Conservation (phyloP, 2,113 vertebrate genomes). For the Thinocorus orbignyianus region DNA sequence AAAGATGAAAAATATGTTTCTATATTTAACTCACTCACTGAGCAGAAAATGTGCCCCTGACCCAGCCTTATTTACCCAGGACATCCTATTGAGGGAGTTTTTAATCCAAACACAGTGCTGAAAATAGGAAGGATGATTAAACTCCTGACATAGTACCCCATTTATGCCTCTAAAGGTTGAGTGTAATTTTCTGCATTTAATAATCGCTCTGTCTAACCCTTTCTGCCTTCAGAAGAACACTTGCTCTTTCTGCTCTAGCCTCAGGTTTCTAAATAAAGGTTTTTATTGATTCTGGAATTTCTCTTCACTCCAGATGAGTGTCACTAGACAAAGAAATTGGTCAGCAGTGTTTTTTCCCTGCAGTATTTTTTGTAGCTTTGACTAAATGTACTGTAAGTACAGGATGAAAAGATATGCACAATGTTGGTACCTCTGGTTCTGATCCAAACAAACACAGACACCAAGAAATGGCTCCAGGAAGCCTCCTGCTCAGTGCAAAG, state of each 20-base stretch:
- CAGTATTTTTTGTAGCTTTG: not conserved
- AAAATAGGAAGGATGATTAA: not conserved
- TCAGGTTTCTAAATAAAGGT: constrained; percentile 28
- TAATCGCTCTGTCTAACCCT: not conserved
- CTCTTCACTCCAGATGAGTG: not conserved
- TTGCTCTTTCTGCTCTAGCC: not conserved
- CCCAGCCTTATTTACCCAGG: constrained; percentile 3
- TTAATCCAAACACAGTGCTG: not conserved
- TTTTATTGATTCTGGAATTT: constrained; percentile 13
- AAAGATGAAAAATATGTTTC: not conserved
- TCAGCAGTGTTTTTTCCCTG: not conserved
- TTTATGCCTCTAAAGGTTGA: not conserved
- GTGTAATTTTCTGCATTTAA: not conserved
- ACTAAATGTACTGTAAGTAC: not conserved
- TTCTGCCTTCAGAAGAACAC: not conserved
- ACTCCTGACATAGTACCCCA: not conserved
- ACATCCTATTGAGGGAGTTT: not conserved
- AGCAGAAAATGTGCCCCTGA: not conserved
- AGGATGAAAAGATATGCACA: not conserved
- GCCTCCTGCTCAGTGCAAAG: not conserved
- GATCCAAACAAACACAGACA: not conserved
- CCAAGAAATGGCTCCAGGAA: not conserved
- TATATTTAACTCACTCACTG: not conserved
- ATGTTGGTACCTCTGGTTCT: not conserved
- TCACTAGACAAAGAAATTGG: not conserved